Evolutionary conservation across 2,113 vertebrate genomes (phyloP), one percentile per base, ranked within the genome.

Genomic region (Phaetusa simplex): DNA sequence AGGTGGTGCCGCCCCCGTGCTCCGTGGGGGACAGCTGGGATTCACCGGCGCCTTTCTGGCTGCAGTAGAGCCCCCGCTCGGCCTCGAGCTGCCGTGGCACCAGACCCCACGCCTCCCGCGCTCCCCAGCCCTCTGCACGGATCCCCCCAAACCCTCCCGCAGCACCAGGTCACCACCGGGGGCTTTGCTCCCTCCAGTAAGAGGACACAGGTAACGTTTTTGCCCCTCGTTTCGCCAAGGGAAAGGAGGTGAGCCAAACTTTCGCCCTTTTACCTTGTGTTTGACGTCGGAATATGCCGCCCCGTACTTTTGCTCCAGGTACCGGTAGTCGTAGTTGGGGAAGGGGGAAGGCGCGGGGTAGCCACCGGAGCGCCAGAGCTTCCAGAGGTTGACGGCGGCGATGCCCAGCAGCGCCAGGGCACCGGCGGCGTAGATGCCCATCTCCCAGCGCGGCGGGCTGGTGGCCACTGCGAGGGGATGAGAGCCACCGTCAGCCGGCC

Each of bases 271-370:
- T 86, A 99, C 99, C 99, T 99, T 99, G 77, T 97, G 98, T 66
- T 98, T 98, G 94, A 97, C 96, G 70, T 99, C 98, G 0, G 97
- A 91, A 62, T 96, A 98, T 19, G 98, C 98, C 11, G 97, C 98
- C 29, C 99, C 99, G 40, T 99, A 99, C 95, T 99, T 99, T 78
- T 99, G 98, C 97, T 99, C 98, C 69, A 99, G 99, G 95, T 99
- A 99, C 12, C 99, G 98, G 96, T 99, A 99, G 98, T 99, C 99
- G 17, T 99, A 99, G 98, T 99, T 99, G 11, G 99, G 99, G 96
- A 99, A 99, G 0, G 99, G 99, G 7, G 99, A 99, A 6, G 99
- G 99, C 3, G 99, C 97, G 1, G 99, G 99, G 96, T 99, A 99
- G 70, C 97, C 98, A 26, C 99, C 99, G 1, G 99, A 99, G 34